phyloP scores from a whole-genome alignment of 2,888 invertebrate genomes.

The Morpho deidamia region DNA sequence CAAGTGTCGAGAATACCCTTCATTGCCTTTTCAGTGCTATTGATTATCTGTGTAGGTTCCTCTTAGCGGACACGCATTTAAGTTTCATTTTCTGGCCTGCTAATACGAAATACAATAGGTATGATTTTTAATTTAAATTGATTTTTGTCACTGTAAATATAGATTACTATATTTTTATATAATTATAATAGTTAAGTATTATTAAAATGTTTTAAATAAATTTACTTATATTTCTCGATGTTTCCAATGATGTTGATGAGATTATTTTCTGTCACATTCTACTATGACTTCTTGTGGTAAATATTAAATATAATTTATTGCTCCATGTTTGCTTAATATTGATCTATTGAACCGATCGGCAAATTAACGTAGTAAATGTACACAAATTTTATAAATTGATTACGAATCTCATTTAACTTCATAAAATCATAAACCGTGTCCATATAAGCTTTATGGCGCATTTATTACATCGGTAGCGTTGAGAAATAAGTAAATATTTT shows the following conservation, averaged over 20 bases:
- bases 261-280: constrained; percentile 23
- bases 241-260: constrained; percentile 47
- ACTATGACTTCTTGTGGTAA: neutral
- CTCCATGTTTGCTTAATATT: constrained; percentile 18
- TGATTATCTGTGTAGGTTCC: constrained; percentile 19
- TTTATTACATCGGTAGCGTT: constrained; percentile 34
- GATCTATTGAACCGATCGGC: constrained; percentile 15
- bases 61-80: constrained; percentile 42
- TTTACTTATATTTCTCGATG: constrained; percentile 58
- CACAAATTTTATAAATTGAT: constrained; percentile 11
- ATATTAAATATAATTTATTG: neutral
- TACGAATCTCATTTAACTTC: constrained; percentile 32
- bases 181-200: constrained; percentile 60
- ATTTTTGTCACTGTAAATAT: constrained; percentile 69
- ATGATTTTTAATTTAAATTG: constrained; percentile 46
- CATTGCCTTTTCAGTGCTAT: constrained; percentile 24
- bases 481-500: constrained; percentile 49
- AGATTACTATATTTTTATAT: constrained; percentile 65
- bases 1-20: constrained; percentile 20
- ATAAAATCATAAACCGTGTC: constrained; percentile 21
- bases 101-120: constrained; percentile 22
- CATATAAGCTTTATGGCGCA: constrained; percentile 21
- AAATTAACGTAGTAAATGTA: constrained; percentile 14
- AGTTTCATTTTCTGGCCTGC: constrained; percentile 27
- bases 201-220: constrained; percentile 42